Percentiles rank a stretch among this genome's conserved stretches.
phyloP scores from a whole-genome alignment of 2,888 invertebrate genomes.

The Pseudolycoriella hygida region DNA sequence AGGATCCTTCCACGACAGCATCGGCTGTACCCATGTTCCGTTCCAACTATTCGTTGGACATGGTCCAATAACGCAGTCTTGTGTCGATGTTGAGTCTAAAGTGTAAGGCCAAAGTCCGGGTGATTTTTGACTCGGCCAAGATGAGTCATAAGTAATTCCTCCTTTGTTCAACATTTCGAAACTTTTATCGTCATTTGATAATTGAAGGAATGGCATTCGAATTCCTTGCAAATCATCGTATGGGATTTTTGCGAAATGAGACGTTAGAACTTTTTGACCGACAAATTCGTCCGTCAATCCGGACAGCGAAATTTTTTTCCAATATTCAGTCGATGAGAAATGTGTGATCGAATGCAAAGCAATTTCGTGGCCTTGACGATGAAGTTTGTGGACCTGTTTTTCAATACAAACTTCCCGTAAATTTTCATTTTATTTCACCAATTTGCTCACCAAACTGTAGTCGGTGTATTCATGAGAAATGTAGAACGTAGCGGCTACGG shows the following conservation, averaged over 20 bases:
- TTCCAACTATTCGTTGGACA: slow-evolving; percentile 33
- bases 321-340: slow-evolving; percentile 35
- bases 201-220: slow-evolving; percentile 36
- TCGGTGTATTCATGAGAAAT: slow-evolving; percentile 57
- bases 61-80: slow-evolving; percentile 35
- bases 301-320: slow-evolving; percentile 36
- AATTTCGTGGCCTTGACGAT: slow-evolving; percentile 41
- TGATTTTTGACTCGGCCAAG: slow-evolving; percentile 34
- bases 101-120: slow-evolving; percentile 45
- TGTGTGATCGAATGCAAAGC: slow-evolving; percentile 51
- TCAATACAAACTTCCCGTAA: too few species aligned
- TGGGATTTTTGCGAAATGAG: slow-evolving; percentile 30
- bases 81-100: slow-evolving; percentile 32
- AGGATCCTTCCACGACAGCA: slow-evolving; percentile 33
- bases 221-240: slow-evolving; percentile 28
- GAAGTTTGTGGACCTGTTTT: slow-evolving; percentile 35
- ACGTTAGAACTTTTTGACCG: slow-evolving; percentile 34
- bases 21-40: slow-evolving; percentile 42
- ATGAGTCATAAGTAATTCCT: slow-evolving; percentile 36
- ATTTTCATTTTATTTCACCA: too few species aligned
- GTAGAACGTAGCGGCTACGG: slow-evolving; percentile 46
- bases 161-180: slow-evolving; percentile 31
- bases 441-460: slow-evolving; percentile 27
- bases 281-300: slow-evolving; percentile 37
- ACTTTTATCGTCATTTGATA: slow-evolving; percentile 32